Percentiles rank a stretch among this genome's conserved stretches.
These are phyloP conservation scores for Drosophila micromelanica DNA, from an alignment of 1,140 invertebrate species.

Conservation along the genomic window DNA sequence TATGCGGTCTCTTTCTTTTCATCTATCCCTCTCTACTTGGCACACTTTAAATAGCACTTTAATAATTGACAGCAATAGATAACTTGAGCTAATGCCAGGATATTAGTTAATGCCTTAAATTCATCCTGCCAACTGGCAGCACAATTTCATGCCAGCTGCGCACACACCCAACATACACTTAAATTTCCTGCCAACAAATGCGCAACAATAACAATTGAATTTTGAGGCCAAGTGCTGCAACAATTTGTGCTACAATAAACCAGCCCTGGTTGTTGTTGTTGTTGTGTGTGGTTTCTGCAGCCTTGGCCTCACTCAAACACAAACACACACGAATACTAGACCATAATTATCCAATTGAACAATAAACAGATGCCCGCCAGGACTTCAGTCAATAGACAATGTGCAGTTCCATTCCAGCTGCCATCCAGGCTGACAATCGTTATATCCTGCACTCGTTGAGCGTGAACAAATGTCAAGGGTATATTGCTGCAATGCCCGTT, in stretches of 20 bases:
- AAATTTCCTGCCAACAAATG: slow-evolving; percentile 55
- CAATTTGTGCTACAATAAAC: slow-evolving; percentile 37
- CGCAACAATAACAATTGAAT: slow-evolving; percentile 81
- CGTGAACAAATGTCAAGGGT: neutral
- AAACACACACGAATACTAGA: slow-evolving; percentile 37
- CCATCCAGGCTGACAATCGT: slow-evolving; percentile 36
- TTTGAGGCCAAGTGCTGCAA: slow-evolving; percentile 48
- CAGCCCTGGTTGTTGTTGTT: slow-evolving; percentile 5
- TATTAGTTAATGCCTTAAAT: slow-evolving; percentile 76
- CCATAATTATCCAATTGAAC: slow-evolving; percentile 82
- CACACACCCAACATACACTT: slow-evolving; percentile 38
- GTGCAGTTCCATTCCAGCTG: slow-evolving; percentile 53
- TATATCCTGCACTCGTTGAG: slow-evolving; percentile 1
- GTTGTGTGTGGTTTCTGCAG: slow-evolving; percentile 16
- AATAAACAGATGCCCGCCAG: slow-evolving; percentile 77
- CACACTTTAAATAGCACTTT: slow-evolving; percentile 41
- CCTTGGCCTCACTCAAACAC: slow-evolving; percentile 42
- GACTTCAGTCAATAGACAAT: slow-evolving; percentile 75
- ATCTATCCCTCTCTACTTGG: neutral
- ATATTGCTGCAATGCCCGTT: neutral
- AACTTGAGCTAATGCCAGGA: slow-evolving; percentile 57
- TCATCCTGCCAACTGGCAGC: slow-evolving; percentile 60
- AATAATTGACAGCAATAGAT: slow-evolving; percentile 65
- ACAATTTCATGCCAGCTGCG: slow-evolving; percentile 76
- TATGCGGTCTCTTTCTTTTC: neutral